Conservation (phyloP, 2,113 vertebrate genomes). For the Calidris pugnax region DNA sequence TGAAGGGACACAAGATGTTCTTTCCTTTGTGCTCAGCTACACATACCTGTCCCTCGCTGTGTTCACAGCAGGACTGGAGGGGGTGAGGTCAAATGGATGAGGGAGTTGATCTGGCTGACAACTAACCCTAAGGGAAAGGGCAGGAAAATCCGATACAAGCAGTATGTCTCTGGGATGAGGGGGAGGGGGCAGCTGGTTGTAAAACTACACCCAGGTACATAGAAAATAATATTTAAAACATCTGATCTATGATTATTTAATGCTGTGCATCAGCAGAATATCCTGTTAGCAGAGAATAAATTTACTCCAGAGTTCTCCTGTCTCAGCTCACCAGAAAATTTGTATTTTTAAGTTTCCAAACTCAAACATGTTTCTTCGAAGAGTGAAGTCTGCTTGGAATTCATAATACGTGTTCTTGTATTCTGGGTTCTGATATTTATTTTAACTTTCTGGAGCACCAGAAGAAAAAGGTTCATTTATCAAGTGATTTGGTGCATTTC, state of each 20-base stretch:
- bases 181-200: neutral
- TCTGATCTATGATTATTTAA: neutral
- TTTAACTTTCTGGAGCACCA: constrained; percentile 11
- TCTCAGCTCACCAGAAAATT: neutral
- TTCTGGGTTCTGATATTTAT: constrained; percentile 8
- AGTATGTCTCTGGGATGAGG: neutral
- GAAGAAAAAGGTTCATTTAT: constrained; percentile 20
- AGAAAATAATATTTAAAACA: neutral
- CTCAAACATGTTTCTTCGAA: neutral
- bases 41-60: accelerated
- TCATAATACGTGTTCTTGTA: neutral
- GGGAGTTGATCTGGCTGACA: neutral
- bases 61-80: neutral
- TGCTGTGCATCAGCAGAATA: neutral
- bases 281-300: neutral
- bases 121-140: neutral
- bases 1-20: neutral
- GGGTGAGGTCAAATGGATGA: neutral
- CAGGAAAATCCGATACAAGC: neutral
- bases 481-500: neutral
- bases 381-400: neutral
- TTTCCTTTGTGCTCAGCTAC: neutral
- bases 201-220: neutral
- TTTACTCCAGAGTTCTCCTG: neutral
- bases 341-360: constrained; percentile 9